Percentiles rank a stretch among this genome's conserved stretches.
These are phyloP conservation scores for Phengaris alcon DNA, from an alignment of 2,888 invertebrate genomes.

Conservation along the genomic window DNA sequence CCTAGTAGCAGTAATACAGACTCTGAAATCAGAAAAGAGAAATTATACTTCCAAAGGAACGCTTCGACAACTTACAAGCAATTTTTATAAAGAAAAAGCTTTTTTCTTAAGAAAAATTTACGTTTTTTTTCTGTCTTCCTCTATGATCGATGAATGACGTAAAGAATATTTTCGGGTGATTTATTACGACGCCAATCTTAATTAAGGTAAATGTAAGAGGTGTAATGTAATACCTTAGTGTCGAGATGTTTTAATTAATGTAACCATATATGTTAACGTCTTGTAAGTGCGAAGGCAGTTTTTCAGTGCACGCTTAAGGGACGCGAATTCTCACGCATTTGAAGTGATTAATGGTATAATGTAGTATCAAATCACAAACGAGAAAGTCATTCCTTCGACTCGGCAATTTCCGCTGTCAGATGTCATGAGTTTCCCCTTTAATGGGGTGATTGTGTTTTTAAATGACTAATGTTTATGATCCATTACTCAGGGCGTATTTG, in stretches of 20 bases:
- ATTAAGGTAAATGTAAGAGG: conserved; percentile 8
- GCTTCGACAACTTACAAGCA: too few species aligned
- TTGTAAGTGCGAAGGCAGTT: conserved; percentile 17
- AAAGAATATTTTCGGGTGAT: not conserved
- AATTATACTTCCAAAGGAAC: too few species aligned
- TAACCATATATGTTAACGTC: conserved; percentile 24
- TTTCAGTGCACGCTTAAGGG: not conserved
- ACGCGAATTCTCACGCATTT: conserved; percentile 21
- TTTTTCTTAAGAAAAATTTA: not conserved
- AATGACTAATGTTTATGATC: conserved; percentile 9
- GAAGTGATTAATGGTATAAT: conserved; percentile 22
- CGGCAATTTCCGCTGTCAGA: conserved; percentile 16
- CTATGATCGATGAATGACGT: not conserved
- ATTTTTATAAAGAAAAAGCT: too few species aligned
- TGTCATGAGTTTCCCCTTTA: conserved; percentile 13
- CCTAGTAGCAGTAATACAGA: too few species aligned
- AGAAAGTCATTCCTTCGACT: conserved; percentile 27
- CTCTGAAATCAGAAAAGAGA: too few species aligned
- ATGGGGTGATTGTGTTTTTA: conserved; percentile 25
- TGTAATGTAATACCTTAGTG: conserved; percentile 1
- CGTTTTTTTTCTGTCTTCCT: not conserved
- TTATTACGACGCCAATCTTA: conserved; percentile 9
- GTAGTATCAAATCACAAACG: conserved; percentile 24
- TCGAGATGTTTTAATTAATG: conserved; percentile 15
- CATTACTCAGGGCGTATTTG: not conserved